phyloP scores from a whole-genome alignment of 2,797 vertebrate species.

The Siniperca undulata region DNA sequence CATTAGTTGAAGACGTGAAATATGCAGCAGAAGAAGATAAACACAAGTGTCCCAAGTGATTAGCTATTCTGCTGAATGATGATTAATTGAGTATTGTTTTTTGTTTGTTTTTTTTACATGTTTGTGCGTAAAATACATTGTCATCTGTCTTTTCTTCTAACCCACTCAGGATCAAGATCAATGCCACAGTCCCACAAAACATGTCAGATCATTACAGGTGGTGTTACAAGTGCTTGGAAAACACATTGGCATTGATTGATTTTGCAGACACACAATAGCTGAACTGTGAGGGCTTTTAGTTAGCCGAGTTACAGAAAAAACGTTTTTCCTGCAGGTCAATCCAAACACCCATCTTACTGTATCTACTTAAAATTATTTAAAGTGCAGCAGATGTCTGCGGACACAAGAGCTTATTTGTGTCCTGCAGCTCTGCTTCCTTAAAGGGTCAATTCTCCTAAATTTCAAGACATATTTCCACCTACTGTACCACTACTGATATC shows the following conservation, averaged over 20 bases:
- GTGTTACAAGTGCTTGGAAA: neutral
- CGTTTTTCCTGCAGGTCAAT: neutral
- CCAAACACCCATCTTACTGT: neutral
- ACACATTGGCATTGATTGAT: neutral
- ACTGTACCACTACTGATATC: neutral
- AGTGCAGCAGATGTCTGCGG: neutral
- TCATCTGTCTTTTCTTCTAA: neutral
- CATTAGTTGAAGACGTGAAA: neutral
- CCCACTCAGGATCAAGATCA: neutral
- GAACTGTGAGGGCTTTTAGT: conserved; percentile 3
- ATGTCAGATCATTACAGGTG: neutral
- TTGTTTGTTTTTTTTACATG: neutral
- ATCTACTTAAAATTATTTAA: neutral
- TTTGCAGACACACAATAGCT: neutral
- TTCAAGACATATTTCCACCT: neutral
- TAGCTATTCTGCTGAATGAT: neutral
- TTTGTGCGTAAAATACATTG: neutral
- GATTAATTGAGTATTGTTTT: neutral
- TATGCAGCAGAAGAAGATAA: neutral
- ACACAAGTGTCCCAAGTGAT: neutral
- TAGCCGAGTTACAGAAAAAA: neutral
- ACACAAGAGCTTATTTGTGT: neutral
- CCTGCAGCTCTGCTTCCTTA: neutral
- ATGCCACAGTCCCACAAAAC: neutral
- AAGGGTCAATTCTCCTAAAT: neutral